Percentiles rank a stretch among this genome's conserved stretches.
Conservation (phyloP, 2,888 invertebrate species). For the Drosophila lutescens region DNA sequence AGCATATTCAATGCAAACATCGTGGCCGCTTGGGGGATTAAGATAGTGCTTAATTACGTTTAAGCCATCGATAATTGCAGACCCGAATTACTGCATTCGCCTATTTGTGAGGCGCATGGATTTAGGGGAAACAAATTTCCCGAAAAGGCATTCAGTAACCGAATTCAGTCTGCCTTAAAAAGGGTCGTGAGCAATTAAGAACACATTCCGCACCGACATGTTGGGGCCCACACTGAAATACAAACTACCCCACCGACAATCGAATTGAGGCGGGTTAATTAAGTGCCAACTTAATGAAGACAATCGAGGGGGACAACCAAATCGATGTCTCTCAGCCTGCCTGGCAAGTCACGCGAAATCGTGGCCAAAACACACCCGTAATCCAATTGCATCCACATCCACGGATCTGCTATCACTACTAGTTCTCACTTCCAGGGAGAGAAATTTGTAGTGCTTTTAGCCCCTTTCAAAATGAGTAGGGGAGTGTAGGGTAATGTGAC, state of each 20-base stretch:
- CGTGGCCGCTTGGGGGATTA: conserved; percentile 23
- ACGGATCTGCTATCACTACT: neutral
- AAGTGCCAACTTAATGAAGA: conserved; percentile 62
- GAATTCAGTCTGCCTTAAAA: neutral
- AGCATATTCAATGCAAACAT: conserved; percentile 35
- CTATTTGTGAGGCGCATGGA: neutral
- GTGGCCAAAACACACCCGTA: conserved; percentile 23
- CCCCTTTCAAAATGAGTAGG: too few species aligned
- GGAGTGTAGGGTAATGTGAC: too few species aligned
- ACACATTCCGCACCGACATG: conserved; percentile 12
- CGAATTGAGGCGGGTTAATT: conserved; percentile 46
- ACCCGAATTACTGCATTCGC: neutral
- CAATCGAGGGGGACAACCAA: conserved; percentile 38
- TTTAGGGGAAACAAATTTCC: neutral
- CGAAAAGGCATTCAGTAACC: neutral
- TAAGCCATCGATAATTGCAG: conserved; percentile 17
- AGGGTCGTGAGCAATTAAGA: neutral
- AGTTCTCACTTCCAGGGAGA: neutral
- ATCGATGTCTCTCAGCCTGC: conserved; percentile 30
- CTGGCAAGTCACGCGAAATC: conserved; percentile 24
- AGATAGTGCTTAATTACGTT: conserved; percentile 20
- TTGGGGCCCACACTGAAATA: conserved; percentile 1
- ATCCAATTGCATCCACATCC: neutral
- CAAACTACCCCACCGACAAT: conserved; percentile 20
- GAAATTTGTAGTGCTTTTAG: neutral